phyloP scores from a whole-genome alignment of 2,113 vertebrate genomes.

The Siphamia tubifer region DNA sequence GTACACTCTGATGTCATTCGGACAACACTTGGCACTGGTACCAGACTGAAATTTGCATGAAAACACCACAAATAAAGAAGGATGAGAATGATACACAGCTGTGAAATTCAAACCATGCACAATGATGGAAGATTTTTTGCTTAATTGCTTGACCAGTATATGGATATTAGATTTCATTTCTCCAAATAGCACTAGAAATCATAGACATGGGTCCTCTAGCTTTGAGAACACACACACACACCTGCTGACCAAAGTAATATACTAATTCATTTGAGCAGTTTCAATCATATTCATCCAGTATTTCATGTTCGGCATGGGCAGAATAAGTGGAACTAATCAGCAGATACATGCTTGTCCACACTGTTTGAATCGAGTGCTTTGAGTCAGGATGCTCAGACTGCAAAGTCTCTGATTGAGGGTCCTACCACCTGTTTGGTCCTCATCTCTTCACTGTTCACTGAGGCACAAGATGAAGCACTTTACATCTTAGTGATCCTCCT shows the following conservation, averaged over 20 bases:
- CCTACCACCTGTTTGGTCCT: conserved; percentile 63
- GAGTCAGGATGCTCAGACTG: conserved; percentile 48
- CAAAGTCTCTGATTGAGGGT: conserved; percentile 60
- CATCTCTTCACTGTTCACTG: conserved; percentile 60
- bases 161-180: too few species aligned
- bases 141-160: too few species aligned
- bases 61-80: too few species aligned
- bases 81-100: too few species aligned
- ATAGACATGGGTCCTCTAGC: neutral
- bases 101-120: too few species aligned
- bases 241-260: conserved; percentile 6
- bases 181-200: too few species aligned
- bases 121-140: too few species aligned
- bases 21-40: too few species aligned
- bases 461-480: conserved; percentile 70
- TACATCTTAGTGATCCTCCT: conserved; percentile 66
- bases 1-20: too few species aligned
- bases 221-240: conserved; percentile 1
- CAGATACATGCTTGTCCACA: conserved; percentile 26
- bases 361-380: conserved; percentile 39
- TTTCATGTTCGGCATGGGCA: neutral
- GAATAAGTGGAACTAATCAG: conserved; percentile 54
- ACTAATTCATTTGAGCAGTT: conserved; percentile 11
- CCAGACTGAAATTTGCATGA: too few species aligned
- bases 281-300: conserved; percentile 15